Evolutionary conservation across 64 coral and sea anemone genomes (phyloP).

Genomic region (Pocillopora verrucosa): DNA sequence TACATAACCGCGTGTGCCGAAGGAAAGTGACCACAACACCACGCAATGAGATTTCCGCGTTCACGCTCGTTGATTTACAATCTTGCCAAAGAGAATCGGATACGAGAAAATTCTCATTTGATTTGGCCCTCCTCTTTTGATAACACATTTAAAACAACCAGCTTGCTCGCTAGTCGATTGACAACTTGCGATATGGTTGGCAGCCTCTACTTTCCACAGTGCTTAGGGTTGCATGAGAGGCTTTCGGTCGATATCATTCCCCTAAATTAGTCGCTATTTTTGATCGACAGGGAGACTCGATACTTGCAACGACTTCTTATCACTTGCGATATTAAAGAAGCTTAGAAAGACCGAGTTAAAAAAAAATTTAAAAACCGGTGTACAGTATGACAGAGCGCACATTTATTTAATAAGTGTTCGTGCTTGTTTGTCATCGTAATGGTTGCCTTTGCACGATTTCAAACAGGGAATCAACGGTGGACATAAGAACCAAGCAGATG

Average conservation of each 20-base stretch:
- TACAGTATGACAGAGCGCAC: background rate
- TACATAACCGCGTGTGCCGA: slow-evolving; percentile 16
- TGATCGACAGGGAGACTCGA: background rate
- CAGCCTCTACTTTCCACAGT: background rate
- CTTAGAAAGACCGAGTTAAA: background rate
- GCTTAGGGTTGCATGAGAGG: background rate
- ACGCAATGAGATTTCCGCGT: slow-evolving; percentile 6
- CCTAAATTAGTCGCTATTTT: background rate
- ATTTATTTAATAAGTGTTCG: background rate
- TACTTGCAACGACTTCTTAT: background rate
- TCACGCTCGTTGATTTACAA: slow-evolving; percentile 12
- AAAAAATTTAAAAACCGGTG: background rate
- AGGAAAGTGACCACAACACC: slow-evolving; percentile 18
- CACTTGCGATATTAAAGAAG: background rate
- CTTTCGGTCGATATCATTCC: background rate
- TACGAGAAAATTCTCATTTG: background rate
- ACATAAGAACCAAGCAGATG: slow-evolving; percentile 83
- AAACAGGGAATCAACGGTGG: slow-evolving; percentile 80
- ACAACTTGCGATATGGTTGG: background rate
- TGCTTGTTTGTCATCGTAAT: slow-evolving; percentile 15
- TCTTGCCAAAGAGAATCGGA: slow-evolving; percentile 7
- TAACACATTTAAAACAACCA: background rate
- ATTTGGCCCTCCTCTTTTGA: background rate
- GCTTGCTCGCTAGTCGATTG: background rate
- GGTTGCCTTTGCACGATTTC: slow-evolving; percentile 10